These are phyloP conservation scores for Panulirus ornatus DNA, from an alignment of 1,140 invertebrate genomes.

Conservation along the genomic window DNA sequence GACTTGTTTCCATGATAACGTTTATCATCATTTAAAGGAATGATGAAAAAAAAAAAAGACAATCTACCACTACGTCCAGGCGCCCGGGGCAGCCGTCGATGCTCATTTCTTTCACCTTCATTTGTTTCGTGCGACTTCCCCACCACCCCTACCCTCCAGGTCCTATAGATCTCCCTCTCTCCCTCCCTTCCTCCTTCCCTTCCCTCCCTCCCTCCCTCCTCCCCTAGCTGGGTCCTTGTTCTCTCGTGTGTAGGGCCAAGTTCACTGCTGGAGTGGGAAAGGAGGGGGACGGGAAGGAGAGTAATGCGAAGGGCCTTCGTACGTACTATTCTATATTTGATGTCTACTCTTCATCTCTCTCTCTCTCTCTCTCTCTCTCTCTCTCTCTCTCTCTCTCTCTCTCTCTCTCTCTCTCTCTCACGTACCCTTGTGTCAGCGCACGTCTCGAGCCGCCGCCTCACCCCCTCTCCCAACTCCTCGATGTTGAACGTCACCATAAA, in stretches of 20 bases:
- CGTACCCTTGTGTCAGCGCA: neutral
- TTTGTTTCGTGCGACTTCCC: too few species aligned
- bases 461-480: neutral
- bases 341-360: neutral
- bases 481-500: constrained; percentile 37
- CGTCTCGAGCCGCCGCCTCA: too few species aligned
- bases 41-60: too few species aligned
- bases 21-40: too few species aligned
- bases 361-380: neutral
- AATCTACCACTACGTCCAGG: too few species aligned
- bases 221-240: neutral
- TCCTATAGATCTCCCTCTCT: neutral
- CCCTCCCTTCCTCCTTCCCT: neutral
- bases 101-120: too few species aligned
- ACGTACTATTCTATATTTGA: neutral
- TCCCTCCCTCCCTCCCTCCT: neutral
- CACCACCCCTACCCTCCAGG: neutral
- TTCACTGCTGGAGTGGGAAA: neutral
- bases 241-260: neutral
- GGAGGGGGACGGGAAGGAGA: neutral
- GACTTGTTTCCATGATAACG: too few species aligned
- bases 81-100: too few species aligned
- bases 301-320: neutral
- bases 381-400: constrained; percentile 2
- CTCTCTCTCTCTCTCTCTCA: constrained; percentile 1